These are phyloP conservation scores for Helleia helle DNA, from an alignment of 2,888 invertebrate species.

Conservation along the genomic window DNA sequence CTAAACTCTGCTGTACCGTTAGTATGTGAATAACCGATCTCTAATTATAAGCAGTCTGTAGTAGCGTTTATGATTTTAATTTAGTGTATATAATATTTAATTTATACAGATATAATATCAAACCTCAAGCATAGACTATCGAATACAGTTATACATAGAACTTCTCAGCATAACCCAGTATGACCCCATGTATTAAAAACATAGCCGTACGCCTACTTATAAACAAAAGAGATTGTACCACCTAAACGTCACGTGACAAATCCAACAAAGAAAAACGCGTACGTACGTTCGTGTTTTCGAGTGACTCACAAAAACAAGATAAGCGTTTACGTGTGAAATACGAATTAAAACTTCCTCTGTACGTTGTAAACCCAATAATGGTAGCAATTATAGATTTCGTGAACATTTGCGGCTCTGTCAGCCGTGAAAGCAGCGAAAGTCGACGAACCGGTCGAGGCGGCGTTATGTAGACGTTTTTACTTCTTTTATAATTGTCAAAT, in stretches of 20 bases:
- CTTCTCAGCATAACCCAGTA: no score
- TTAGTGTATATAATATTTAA: no score
- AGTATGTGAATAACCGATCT: no score
- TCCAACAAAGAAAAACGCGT: conserved; percentile 10
- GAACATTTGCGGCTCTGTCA: conserved; percentile 37
- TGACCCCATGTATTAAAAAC: no score
- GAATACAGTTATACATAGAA: no score
- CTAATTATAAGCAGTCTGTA: no score
- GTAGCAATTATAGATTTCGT: conserved; percentile 36
- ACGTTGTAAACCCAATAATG: conserved; percentile 13
- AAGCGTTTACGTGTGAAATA: conserved; percentile 2
- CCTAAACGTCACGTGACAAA: background rate
- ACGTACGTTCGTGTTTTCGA: background rate
- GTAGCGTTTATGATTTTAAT: no score
- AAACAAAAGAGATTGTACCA: conserved; percentile 1
- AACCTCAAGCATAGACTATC: no score
- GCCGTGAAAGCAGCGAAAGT: conserved; percentile 65
- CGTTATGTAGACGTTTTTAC: no score
- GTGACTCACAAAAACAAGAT: conserved; percentile 7
- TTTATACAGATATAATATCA: no score
- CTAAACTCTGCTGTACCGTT: no score
- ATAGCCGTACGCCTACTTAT: background rate
- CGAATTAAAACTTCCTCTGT: conserved; percentile 8
- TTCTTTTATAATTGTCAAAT: conserved; percentile 1
- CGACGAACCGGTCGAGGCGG: conserved; percentile 43